Percentiles rank a stretch among this genome's conserved stretches.
Conservation (phyloP, 1,140 invertebrate genomes). For the Leptopilina clavipes region DNA sequence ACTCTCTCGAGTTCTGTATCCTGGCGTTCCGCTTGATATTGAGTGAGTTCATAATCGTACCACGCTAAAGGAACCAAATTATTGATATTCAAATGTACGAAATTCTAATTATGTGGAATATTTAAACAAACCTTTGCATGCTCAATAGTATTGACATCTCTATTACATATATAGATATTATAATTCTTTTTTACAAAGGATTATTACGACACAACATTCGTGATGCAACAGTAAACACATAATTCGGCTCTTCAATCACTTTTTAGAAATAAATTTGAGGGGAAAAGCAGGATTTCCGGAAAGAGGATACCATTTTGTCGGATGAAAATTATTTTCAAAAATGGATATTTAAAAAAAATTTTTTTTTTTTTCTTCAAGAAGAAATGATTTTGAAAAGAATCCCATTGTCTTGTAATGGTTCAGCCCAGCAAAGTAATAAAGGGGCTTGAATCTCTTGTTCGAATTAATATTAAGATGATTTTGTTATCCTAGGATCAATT, state of each 20-base stretch:
- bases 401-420: slow-evolving; percentile 26
- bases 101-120: neutral
- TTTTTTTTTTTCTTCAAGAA: too few species aligned
- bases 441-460: neutral
- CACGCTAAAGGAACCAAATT: slow-evolving; percentile 81
- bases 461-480: neutral
- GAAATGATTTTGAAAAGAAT: neutral
- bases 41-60: slow-evolving; percentile 91
- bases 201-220: slow-evolving; percentile 69
- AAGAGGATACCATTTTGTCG: neutral
- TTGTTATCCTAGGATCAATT: neutral
- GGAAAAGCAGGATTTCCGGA: neutral
- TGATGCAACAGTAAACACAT: slow-evolving; percentile 62
- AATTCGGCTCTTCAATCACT: slow-evolving; percentile 44
- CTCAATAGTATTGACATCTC: slow-evolving; percentile 51
- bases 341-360: neutral
- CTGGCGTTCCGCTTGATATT: slow-evolving; percentile 88
- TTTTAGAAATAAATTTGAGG: slow-evolving; percentile 9
- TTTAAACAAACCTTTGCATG: slow-evolving; percentile 46
- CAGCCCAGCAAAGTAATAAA: neutral
- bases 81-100: neutral
- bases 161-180: slow-evolving; percentile 43
- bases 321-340: neutral
- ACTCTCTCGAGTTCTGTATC: slow-evolving; percentile 90
- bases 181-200: slow-evolving; percentile 26